These are phyloP conservation scores for Motacilla tschutschensis DNA, from an alignment of 2,113 vertebrate genomes.

Conservation along the genomic window DNA sequence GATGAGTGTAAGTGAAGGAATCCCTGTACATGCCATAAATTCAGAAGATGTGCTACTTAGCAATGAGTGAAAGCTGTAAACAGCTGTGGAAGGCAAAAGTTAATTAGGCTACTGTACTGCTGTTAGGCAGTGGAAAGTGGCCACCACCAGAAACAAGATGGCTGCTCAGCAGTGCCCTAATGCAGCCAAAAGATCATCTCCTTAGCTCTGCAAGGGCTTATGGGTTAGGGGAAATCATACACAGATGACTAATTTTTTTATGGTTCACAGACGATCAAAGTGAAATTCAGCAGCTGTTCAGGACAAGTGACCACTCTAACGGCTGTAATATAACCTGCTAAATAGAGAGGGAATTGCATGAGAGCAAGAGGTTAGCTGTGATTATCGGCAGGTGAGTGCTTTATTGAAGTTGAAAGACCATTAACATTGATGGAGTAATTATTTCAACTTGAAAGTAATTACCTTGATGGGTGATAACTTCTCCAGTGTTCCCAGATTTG, in stretches of 20 bases:
- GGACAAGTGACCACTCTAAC: constrained; percentile 87
- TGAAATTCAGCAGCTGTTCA: constrained; percentile 87
- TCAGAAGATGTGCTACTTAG: constrained; percentile 44
- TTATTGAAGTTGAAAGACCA: constrained; percentile 92
- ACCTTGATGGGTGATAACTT: constrained; percentile 87
- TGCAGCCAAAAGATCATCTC: constrained; percentile 61
- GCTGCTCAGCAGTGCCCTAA: constrained; percentile 57
- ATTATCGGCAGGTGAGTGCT: constrained; percentile 90
- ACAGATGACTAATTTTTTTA: constrained; percentile 83
- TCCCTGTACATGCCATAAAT: constrained; percentile 17
- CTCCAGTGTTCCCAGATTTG: constrained; percentile 75
- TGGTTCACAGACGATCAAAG: constrained; percentile 83
- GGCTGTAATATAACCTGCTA: constrained; percentile 84
- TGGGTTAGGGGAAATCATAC: constrained; percentile 79
- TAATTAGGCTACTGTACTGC: constrained; percentile 60
- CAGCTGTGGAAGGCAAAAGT: constrained; percentile 58
- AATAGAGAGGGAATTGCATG: constrained; percentile 86
- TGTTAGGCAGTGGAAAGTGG: constrained; percentile 43
- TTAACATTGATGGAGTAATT: constrained; percentile 93
- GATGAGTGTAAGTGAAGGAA: neutral
- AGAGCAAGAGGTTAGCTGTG: constrained; percentile 83
- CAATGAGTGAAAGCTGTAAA: constrained; percentile 55
- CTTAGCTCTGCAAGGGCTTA: constrained; percentile 75
- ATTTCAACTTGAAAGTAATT: constrained; percentile 91
- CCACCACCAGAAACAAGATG: constrained; percentile 70